A percentile compares a stretch with the other conserved stretches of the same genome.
These are phyloP conservation scores for Habroteleia sp. DNA, from an alignment of 2,888 invertebrate genomes.

Conservation along the genomic window DNA sequence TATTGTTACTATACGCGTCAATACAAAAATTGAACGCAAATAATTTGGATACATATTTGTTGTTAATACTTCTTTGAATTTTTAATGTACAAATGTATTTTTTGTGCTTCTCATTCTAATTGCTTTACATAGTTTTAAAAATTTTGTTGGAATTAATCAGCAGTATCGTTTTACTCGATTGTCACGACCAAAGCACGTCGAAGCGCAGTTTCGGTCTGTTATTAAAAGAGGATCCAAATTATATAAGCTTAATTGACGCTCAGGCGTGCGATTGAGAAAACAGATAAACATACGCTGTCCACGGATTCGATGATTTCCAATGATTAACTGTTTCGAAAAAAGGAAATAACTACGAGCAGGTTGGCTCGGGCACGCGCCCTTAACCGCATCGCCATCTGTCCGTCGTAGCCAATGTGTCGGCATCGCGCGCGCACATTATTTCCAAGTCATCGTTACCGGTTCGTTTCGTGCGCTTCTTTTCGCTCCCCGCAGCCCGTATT, in stretches of 20 bases:
- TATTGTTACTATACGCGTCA: no score
- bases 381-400: conserved; percentile 53
- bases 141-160: no score
- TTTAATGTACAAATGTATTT: no score
- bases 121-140: no score
- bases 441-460: conserved; percentile 52
- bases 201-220: conserved; percentile 10
- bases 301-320: conserved; percentile 54
- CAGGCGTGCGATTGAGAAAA: conserved; percentile 11
- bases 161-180: no score
- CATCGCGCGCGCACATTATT: conserved; percentile 52
- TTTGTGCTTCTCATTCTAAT: no score
- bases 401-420: conserved; percentile 35
- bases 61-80: no score
- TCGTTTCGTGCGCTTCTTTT: conserved; percentile 22
- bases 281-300: conserved; percentile 48
- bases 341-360: conserved; percentile 36
- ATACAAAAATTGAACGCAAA: no score
- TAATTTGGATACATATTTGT: no score
- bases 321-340: conserved; percentile 52
- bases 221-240: conserved; percentile 25
- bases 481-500: conserved; percentile 38
- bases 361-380: conserved; percentile 54
- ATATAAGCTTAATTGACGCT: conserved; percentile 26
- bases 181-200: no score